Base-by-base conservation (phyloP, 2,888 invertebrate species). In the Deilephila elpenor region DNA sequence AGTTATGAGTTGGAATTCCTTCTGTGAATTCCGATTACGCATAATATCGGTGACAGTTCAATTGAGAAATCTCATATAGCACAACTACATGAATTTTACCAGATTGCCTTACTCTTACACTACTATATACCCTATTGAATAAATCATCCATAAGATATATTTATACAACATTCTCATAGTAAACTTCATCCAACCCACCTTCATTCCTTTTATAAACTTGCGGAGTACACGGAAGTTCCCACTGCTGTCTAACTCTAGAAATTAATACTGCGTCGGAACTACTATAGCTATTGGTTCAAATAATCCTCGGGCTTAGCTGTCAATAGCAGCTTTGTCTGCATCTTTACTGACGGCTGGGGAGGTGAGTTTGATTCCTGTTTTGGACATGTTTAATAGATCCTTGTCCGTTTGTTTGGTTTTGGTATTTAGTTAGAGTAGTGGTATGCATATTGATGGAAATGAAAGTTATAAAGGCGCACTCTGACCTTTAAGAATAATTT, bases 321-420 rank as follows among this genome's bases (percentile, higher is more conserved):
- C 51, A 64, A 8, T 11, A 51, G 17, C 67, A 67, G 67, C 67
- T n/a, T 67, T 67, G 25, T 51, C 37, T 62, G 11, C 34, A 37
- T 37, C 51, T 67, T 56, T 67, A 20, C 56, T 56, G 56, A 56
- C 19, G 56, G 56, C 19, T 19, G 64, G 20, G 37, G 4, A 25
- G 51, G 25, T 25, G 25, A 67, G 25, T 67, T 67, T 44, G 44
- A 20, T 67, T 62, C 44, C 44, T 67, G 64, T 7, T 62, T 19
- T 34, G 5, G 64, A 44, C 64, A 67, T 17, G 25, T 29, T 51
- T 25, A 7, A 25, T 51, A 11, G 44, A 44, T 44, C 4, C n/a
- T 32, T 61, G 32, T 61, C 29, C 32, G 32, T 64, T 44, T 37
- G 37, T 64, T 19, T 62, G 14, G 11, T 64, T 64, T 11, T 11